Base-by-base conservation (phyloP, 2,113 vertebrate species). In the Hippopotamus amphibius region DNA sequence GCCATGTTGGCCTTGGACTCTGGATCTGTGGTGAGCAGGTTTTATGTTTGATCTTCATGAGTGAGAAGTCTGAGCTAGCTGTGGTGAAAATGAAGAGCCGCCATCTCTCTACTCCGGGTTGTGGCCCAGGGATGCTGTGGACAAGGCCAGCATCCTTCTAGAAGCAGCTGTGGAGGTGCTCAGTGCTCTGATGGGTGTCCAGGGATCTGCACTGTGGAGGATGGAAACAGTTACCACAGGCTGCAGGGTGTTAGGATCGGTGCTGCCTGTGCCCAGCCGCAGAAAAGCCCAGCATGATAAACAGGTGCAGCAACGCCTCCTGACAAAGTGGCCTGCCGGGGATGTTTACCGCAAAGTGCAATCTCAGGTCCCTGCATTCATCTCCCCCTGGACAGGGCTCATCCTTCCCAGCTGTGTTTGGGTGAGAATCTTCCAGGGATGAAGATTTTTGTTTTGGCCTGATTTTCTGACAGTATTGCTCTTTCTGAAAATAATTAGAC, bases 401-500 rank as follows among this genome's bases (percentile, higher is more conserved):
- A 89, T 43, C 57, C 6, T 57, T 53, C 30, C n/a, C 17, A 26
- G 53, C 63, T 46, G 15, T 33, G 22, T 72, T 72, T 90, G 61
- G 37, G 43, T 74, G 41, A 68, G 84, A 95, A 57, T 30, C 53
- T 77, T 92, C 53, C 72, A 93, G 79, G 89, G 19, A 7, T 19
- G 33, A 81, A 84, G 50, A 57, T 92, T 94, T 72, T 96, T 48
- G 21, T 88, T 92, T 59, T 46, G 37, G 65, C 46, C 9, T 26
- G 10, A 48, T 53, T 85, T 72, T n/a, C 57, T 79, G 43, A 79
- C 4, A 72, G 21, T 79, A 26, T 9, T 84, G 16, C 7, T 30
- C 21, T 66, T 68, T 55, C 77, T 94, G 48, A 92, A 84, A 71
- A 63, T 88, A 76, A 77, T 59, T 81, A 83, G 41, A 30, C 46